phyloP scores from a whole-genome alignment of 2,113 vertebrate genomes.

The Sakesphorus luctuosus region DNA sequence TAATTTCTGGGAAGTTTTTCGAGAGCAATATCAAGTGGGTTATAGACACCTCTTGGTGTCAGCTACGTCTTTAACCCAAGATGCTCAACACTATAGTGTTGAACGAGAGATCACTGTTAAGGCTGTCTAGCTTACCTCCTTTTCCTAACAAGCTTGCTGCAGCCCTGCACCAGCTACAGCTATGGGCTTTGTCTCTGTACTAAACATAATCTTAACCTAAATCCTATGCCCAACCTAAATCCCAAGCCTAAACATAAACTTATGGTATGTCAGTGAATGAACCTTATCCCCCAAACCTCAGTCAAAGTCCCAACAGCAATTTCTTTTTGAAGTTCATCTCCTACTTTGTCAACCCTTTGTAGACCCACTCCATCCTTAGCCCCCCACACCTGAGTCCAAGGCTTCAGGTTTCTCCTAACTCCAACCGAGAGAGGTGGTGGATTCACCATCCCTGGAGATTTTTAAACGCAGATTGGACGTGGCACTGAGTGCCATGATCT shows the following conservation, averaged over 20 bases:
- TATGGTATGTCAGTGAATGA: neutral
- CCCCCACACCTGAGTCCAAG: rapidly evolving
- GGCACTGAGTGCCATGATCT: too few relatives aligned
- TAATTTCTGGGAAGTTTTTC: neutral
- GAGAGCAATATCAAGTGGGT: rapidly evolving
- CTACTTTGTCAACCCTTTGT: neutral
- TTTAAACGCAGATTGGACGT: too few relatives aligned
- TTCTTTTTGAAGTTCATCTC: neutral
- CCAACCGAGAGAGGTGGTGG: too few relatives aligned
- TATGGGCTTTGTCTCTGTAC: neutral
- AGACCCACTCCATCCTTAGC: neutral
- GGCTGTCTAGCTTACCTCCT: neutral
- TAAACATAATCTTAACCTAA: neutral
- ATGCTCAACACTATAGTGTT: neutral
- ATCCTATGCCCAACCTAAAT: neutral
- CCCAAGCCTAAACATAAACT: neutral
- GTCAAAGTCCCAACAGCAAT: neutral
- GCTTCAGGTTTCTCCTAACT: neutral
- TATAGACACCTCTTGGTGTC: neutral
- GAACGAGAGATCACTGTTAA: neutral
- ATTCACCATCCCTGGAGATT: too few relatives aligned
- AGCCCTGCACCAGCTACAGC: neutral
- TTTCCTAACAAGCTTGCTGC: neutral
- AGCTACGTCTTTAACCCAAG: neutral
- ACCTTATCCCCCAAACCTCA: neutral